These are phyloP conservation scores for Oreohelix idahoensis DNA, from an alignment of 1,140 invertebrate genomes.

Conservation along the genomic window DNA sequence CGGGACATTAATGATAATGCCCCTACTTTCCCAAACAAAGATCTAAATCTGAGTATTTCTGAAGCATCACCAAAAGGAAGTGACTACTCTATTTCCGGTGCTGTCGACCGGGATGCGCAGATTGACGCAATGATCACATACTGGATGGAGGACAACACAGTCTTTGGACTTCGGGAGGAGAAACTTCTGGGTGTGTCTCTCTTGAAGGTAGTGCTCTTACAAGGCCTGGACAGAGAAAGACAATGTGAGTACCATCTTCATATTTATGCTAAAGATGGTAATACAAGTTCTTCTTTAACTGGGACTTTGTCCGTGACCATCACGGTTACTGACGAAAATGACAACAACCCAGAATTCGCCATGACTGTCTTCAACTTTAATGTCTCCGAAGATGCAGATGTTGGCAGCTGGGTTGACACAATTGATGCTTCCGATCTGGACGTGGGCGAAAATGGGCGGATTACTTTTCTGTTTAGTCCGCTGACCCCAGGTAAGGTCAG, in stretches of 20 bases:
- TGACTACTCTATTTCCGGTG: constrained; percentile 79
- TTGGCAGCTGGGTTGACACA: constrained; percentile 50
- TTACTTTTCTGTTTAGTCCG: constrained; percentile 58
- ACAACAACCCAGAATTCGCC: constrained; percentile 87
- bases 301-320: constrained; percentile 58
- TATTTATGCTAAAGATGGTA: constrained; percentile 89
- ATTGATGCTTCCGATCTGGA: constrained; percentile 63
- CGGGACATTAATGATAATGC: constrained; percentile 94
- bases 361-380: constrained; percentile 73
- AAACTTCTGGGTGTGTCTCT: constrained; percentile 55
- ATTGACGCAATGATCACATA: constrained; percentile 76
- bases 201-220: constrained; percentile 53
- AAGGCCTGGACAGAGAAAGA: constrained; percentile 85
- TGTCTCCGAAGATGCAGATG: constrained; percentile 80
- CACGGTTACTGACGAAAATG: constrained; percentile 85
- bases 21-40: constrained; percentile 80
- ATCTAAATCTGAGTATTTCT: constrained; percentile 55
- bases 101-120: constrained; percentile 72
- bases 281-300: constrained; percentile 82
- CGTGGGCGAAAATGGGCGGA: constrained; percentile 59
- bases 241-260: constrained; percentile 89
- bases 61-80: constrained; percentile 74
- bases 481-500: constrained; percentile 47
- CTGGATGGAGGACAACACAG: constrained; percentile 82
- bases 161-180: constrained; percentile 54